Conservation (phyloP, 2,797 vertebrate species). For the Furcifer pardalis region DNA sequence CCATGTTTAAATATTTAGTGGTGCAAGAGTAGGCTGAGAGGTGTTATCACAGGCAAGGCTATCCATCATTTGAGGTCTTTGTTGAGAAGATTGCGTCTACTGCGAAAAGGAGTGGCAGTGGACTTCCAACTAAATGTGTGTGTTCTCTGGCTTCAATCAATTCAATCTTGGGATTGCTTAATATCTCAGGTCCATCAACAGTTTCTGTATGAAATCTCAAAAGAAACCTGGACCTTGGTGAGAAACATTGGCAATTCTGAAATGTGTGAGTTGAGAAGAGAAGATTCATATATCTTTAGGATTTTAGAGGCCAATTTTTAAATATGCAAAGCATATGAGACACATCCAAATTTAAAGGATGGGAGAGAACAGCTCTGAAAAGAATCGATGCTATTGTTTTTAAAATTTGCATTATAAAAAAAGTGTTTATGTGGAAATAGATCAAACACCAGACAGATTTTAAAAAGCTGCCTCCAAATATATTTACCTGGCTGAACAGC, state of each 20-base stretch:
- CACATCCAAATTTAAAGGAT: slow-evolving; percentile 52
- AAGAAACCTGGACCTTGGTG: background rate
- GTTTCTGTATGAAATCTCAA: background rate
- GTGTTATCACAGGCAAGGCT: no score
- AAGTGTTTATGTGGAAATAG: slow-evolving; percentile 63
- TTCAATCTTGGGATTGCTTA: background rate
- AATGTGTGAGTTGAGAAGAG: background rate
- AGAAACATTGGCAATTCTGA: background rate
- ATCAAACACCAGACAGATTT: slow-evolving; percentile 53
- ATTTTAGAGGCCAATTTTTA: slow-evolving; percentile 26
- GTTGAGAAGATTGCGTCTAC: background rate
- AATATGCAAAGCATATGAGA: slow-evolving; percentile 44
- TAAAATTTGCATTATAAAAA: slow-evolving; percentile 58
- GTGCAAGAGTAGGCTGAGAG: no score
- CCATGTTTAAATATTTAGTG: no score
- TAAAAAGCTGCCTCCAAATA: slow-evolving; percentile 58
- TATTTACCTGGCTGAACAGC: slow-evolving; percentile 68
- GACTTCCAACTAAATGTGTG: background rate
- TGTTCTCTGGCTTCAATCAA: background rate
- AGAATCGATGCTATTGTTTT: slow-evolving; percentile 50
- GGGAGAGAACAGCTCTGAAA: slow-evolving; percentile 47
- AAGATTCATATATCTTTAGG: slow-evolving; percentile 23
- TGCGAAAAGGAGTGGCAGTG: background rate
- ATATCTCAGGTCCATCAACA: background rate
- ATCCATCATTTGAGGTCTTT: no score